Conservation (phyloP, 1,140 invertebrate genomes). For the Chionoecetes opilio region DNA sequence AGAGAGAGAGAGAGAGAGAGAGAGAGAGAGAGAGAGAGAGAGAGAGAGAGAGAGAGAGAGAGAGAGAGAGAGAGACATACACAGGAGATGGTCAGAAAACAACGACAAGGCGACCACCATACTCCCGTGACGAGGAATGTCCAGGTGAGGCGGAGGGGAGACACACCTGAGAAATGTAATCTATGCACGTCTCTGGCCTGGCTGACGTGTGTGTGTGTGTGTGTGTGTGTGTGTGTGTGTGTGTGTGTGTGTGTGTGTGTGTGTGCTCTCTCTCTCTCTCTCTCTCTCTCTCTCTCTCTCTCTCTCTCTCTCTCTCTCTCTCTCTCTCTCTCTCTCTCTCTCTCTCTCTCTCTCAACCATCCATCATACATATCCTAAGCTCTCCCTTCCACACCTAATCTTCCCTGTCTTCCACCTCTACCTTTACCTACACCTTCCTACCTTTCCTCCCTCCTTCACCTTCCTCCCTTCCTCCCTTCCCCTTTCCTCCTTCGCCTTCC, state of each 20-base stretch:
- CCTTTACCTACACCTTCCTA: not conserved
- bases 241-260: constrained; percentile 25
- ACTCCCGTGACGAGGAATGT: constrained; percentile 18
- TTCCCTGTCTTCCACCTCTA: not conserved
- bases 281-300: too few relatives aligned
- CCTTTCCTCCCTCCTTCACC: not conserved
- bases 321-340: too few relatives aligned
- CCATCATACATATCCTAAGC: not conserved
- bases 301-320: too few relatives aligned
- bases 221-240: constrained; percentile 27
- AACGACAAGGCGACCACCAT: not conserved
- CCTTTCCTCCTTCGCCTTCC: not conserved
- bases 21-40: too few relatives aligned
- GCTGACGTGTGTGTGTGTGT: not conserved
- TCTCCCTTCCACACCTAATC: not conserved
- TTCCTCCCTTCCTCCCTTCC: not conserved
- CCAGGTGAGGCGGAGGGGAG: not conserved
- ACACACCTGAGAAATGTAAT: not conserved
- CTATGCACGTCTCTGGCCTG: not conserved
- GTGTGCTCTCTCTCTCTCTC: too few relatives aligned
- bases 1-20: too few relatives aligned
- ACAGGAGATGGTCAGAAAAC: too few relatives aligned
- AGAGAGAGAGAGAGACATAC: too few relatives aligned
- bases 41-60: too few relatives aligned
- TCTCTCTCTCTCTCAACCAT: not conserved